Evolutionary conservation across 1,140 invertebrate species (phyloP).

Genomic region (Eueides isabella): DNA sequence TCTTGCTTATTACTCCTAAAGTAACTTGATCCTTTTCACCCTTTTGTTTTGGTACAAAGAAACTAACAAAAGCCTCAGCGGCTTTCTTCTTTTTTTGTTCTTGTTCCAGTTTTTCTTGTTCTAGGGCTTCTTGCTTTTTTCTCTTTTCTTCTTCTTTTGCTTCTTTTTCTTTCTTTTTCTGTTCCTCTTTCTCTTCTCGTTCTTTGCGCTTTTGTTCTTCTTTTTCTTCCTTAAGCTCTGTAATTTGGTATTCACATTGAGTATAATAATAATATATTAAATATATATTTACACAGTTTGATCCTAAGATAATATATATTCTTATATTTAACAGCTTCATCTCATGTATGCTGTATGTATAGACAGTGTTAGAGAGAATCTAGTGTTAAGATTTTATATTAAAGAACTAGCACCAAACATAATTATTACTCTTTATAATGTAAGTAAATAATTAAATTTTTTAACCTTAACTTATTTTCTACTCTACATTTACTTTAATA

Average conservation of each 20-base stretch:
- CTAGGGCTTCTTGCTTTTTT: conserved; percentile 85
- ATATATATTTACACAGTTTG: too few relatives aligned
- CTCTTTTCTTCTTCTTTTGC: conserved; percentile 84
- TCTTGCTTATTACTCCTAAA: conserved; percentile 57
- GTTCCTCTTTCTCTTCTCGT: conserved; percentile 83
- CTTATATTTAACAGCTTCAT: too few relatives aligned
- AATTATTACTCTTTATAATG: too few relatives aligned
- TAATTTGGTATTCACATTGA: conserved; percentile 14
- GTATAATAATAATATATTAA: too few relatives aligned
- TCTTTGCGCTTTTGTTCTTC: conserved; percentile 82
- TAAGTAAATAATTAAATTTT: too few relatives aligned
- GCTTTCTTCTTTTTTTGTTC: conserved; percentile 88
- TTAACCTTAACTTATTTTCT: too few relatives aligned
- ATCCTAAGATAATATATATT: background rate
- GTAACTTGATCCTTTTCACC: conserved; percentile 67
- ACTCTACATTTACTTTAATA: too few relatives aligned
- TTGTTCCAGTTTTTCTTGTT: conserved; percentile 85
- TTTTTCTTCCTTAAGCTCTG: conserved; percentile 70
- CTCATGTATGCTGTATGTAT: too few relatives aligned
- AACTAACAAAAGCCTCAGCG: conserved; percentile 89
- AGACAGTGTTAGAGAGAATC: too few relatives aligned
- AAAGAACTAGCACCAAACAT: too few relatives aligned
- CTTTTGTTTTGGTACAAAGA: conserved; percentile 89
- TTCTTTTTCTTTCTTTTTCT: conserved; percentile 83
- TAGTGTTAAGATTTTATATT: too few relatives aligned